Base-by-base conservation (phyloP, 2,888 invertebrate genomes). In the Acanthosepion esculentum region DNA sequence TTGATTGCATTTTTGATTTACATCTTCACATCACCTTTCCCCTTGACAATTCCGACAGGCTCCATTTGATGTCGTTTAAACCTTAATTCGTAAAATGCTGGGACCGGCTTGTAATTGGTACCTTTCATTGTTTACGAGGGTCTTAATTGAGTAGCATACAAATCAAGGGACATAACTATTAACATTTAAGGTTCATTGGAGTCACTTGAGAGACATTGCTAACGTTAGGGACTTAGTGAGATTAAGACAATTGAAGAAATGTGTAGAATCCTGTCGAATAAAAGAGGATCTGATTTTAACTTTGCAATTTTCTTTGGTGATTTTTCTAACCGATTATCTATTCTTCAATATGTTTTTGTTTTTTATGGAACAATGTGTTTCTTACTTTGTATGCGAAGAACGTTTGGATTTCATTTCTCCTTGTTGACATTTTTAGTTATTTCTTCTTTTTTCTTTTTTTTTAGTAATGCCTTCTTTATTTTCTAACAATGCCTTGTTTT, bases 1-100 rank as follows among this genome's bases (percentile, higher is more conserved):
- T 78, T 78, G 78, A 78, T 78, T 78, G n/a, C 78, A 78, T 78
- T 78, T n/a, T 78, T 78, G 78, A 78, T 78, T 78, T 78, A 78
- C 78, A 5, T n/a, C 78, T 18, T 23, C 4, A 20, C 59, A 23
- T 59, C 59, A n/a, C 78, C 78, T 78, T 78, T 78, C n/a, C n/a
- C 78, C 15, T n/a, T 5, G n/a, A 10, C n/a, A n/a, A 78, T 78
- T 33, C 12, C n/a, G 78, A 15, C 78, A 12, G n/a, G 78, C 15
- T 78, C 78, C 78, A 29, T 78, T 29, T 78, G 64, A 10, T 53
- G 29, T 7, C 64, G n/a, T 78, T 78, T 33, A n/a, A 78, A 12
- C n/a, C n/a, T 78, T 78, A 78, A 78, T 78, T 78, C 15, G 78
- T 15, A n/a, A 78, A 78, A 78, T n/a, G 78, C n/a, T n/a, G n/a